Base-by-base conservation (phyloP, 2,888 invertebrate genomes). In the Trichogramma dendrolimi region DNA sequence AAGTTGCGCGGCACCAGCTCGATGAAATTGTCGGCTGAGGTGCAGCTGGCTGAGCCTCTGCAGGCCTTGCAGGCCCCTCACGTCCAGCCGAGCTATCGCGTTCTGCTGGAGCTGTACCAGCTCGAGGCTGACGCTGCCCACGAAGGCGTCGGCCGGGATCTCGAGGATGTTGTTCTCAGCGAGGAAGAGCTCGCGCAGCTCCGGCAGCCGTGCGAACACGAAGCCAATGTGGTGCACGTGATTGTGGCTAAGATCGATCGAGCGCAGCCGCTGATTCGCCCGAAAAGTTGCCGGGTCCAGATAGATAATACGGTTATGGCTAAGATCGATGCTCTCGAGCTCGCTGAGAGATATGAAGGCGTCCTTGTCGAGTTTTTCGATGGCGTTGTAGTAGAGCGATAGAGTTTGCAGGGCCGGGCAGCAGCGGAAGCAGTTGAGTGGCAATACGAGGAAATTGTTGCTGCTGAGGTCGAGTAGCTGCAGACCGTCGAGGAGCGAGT, bases 101-200 rank as follows among this genome's bases (percentile, higher is more conserved):
- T 94, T 94, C 67, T 92, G 89, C 74, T 94, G 92, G 70, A 94
- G 81, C 79, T 94, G 91, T 57, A 95, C 86, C 62, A 92, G 90
- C 10, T 89, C 87, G 62, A 95, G 81, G 67, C 87, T 87, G 0
- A 85, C 81, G 5, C 91, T 90, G 67, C 91, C 91, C 27, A 86
- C 85, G 74, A 92, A 94, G 47, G 92, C 89, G 70, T 92, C 89
- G 5, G 87, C 85, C 0, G 91, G 87, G 70, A 95, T 84, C 75
- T 92, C 91, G 42, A 93, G 80, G 63, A 95, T 90, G 77, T 94
- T 94, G 77, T 95, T 95, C 79, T 93, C 93, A 1, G 91, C 89
- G 14, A 94, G 81, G 76, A 92, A 92, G 63, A 94, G 82, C 79
- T 95, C 94, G 56, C 88, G 85, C 39, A 95, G 81, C 65, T 90